Evolutionary conservation across 2,797 vertebrate genomes (phyloP).

Genomic region (Liasis olivaceus): DNA sequence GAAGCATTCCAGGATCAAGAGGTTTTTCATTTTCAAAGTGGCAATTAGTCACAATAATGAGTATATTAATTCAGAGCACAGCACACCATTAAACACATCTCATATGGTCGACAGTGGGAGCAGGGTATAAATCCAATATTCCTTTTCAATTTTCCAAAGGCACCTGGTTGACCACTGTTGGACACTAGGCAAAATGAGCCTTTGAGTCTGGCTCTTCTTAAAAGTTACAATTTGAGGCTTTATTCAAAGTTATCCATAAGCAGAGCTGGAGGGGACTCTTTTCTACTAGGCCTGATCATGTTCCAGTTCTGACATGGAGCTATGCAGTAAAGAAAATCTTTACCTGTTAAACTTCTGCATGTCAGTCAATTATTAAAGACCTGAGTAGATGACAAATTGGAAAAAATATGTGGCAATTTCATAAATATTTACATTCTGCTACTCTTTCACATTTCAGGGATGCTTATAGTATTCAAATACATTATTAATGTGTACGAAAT

Average conservation of each 20-base stretch:
- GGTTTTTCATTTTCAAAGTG: background rate
- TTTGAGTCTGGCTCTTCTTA: background rate
- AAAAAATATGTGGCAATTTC: background rate
- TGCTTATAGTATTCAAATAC: background rate
- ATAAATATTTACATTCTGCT: background rate
- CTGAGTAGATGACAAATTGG: background rate
- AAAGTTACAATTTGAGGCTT: background rate
- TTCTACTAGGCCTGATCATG: background rate
- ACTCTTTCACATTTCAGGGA: background rate
- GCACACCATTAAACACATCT: background rate
- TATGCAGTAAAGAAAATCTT: background rate
- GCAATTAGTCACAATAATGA: background rate
- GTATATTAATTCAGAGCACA: background rate
- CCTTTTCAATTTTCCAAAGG: background rate
- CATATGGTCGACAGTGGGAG: no score
- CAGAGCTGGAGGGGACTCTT: background rate
- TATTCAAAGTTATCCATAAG: background rate
- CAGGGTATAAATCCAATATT: background rate
- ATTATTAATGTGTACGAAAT: background rate
- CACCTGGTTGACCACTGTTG: background rate
- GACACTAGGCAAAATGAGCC: background rate
- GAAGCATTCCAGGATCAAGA: background rate
- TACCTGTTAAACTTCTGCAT: background rate
- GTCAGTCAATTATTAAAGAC: background rate
- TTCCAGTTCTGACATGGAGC: background rate